Evolutionary conservation across 1,140 invertebrate genomes (phyloP).

Genomic region (Ceratina calcarata): DNA sequence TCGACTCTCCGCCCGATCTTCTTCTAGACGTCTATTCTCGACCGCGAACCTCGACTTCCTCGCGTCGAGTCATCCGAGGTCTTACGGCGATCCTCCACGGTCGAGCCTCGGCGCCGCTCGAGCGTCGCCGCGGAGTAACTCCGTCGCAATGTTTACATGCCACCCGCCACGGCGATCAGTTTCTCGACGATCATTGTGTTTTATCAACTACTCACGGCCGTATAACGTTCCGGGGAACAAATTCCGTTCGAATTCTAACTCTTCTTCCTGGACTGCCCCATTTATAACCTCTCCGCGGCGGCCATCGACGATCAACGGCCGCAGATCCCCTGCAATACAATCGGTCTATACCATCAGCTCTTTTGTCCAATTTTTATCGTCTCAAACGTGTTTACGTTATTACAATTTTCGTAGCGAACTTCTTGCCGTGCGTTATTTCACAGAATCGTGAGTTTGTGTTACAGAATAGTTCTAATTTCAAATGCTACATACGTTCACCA

Average conservation of each 20-base stretch:
- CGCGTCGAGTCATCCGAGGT: conserved; percentile 20
- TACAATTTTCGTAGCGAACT: not conserved
- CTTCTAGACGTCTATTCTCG: conserved; percentile 39
- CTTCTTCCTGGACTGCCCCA: conserved; percentile 46
- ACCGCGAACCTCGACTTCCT: conserved; percentile 36
- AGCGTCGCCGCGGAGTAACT: conserved; percentile 56
- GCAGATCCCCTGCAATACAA: conserved; percentile 49
- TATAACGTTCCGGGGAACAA: conserved; percentile 18
- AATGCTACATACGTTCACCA: conserved; percentile 13
- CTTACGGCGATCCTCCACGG: conserved; percentile 52
- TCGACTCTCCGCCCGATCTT: conserved; percentile 53
- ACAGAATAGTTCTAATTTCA: conserved; percentile 5
- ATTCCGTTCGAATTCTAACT: conserved; percentile 22
- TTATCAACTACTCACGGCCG: conserved; percentile 15
- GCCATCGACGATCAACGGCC: conserved; percentile 51
- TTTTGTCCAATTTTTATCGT: conserved; percentile 43
- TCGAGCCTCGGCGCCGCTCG: conserved; percentile 51
- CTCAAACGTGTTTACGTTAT: conserved; percentile 22
- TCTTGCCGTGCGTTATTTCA: not conserved
- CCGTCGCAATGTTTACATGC: conserved; percentile 79
- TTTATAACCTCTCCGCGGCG: conserved; percentile 68
- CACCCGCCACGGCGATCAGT: conserved; percentile 65
- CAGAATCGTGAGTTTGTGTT: conserved; percentile 26
- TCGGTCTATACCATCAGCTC: conserved; percentile 41
- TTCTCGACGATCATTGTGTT: conserved; percentile 27